Conservation (phyloP, 2,113 vertebrate genomes). For the Laticauda laticaudata region DNA sequence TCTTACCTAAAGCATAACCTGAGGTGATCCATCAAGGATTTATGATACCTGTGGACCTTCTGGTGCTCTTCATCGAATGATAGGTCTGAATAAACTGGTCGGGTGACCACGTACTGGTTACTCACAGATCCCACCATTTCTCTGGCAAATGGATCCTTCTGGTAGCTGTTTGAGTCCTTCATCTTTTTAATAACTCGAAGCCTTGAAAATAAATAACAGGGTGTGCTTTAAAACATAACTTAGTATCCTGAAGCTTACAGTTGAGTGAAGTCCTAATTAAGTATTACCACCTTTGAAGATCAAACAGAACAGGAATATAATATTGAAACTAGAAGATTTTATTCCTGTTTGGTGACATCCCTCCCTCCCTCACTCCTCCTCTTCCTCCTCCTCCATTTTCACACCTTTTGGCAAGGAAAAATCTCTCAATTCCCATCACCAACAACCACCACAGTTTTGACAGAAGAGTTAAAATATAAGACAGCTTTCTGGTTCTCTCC, state of each 20-base stretch:
- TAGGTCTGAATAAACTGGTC: conserved; percentile 86
- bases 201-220: conserved; percentile 63
- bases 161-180: conserved; percentile 35
- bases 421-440: conserved; percentile 10
- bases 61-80: conserved; percentile 77
- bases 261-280: conserved; percentile 70
- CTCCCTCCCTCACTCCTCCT: conserved; percentile 18
- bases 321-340: conserved; percentile 35
- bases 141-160: conserved; percentile 4
- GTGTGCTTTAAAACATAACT: conserved; percentile 62
- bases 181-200: conserved; percentile 56
- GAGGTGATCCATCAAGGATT: conserved; percentile 79
- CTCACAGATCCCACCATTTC: conserved; percentile 78
- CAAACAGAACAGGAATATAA: conserved; percentile 66
- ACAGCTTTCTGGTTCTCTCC: conserved; percentile 32
- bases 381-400: conserved; percentile 13
- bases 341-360: conserved; percentile 21
- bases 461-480: conserved; percentile 38
- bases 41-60: conserved; percentile 79
- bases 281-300: conserved; percentile 71
- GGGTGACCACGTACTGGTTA: conserved; percentile 81
- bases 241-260: conserved; percentile 62
- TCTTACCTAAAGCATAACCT: conserved; percentile 82
- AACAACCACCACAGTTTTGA: neutral
- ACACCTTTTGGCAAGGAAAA: conserved; percentile 43